Evolutionary conservation across 2,113 vertebrate species (phyloP).

Genomic region (Steatornis caripensis): DNA sequence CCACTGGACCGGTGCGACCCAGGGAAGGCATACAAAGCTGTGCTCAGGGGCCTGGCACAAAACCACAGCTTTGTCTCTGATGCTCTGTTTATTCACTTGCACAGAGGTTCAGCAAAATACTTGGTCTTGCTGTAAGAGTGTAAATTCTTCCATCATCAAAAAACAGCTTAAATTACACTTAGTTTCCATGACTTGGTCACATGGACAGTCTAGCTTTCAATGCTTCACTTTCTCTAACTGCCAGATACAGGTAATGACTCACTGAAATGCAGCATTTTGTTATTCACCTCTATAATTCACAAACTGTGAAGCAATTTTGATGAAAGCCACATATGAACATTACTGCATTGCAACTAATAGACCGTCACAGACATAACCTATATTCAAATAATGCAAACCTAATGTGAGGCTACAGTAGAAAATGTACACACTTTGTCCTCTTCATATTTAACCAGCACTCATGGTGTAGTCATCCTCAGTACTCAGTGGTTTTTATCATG

Average conservation of each 20-base stretch:
- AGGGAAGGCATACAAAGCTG: not conserved
- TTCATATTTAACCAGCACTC: not conserved
- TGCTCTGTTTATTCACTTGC: not conserved
- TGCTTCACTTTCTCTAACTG: not conserved
- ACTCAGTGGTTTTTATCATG: not conserved
- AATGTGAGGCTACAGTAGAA: not conserved
- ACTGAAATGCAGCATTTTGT: not conserved
- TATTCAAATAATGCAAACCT: not conserved
- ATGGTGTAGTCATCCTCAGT: too few relatives aligned
- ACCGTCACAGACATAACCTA: not conserved
- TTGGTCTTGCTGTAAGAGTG: not conserved
- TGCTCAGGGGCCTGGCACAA: not conserved
- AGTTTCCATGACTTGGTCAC: fast-evolving
- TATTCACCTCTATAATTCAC: not conserved
- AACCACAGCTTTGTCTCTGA: not conserved
- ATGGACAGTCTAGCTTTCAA: fast-evolving
- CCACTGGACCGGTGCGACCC: too few relatives aligned
- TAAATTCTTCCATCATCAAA: not conserved
- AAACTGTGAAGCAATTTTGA: not conserved
- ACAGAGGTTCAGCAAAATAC: not conserved
- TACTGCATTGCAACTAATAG: not conserved
- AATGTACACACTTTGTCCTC: not conserved
- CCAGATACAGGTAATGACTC: not conserved
- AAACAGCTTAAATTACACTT: not conserved
- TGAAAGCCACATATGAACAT: not conserved